Conservation (phyloP, 1,140 invertebrate species). For the Galleria mellonella region DNA sequence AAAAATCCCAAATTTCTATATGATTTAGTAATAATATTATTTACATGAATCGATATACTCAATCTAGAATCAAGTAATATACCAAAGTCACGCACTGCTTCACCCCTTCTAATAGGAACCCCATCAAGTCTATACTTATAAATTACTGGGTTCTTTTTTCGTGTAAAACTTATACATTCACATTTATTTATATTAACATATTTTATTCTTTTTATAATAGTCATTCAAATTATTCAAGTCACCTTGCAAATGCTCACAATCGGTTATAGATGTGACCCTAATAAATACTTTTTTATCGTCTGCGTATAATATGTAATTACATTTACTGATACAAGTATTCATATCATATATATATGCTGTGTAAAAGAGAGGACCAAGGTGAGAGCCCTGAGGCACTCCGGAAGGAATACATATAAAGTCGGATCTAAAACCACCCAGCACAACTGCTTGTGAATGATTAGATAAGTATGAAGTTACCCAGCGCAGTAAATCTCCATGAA, state of each 20-base stretch:
- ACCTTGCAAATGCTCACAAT: not conserved
- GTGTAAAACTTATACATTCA: not conserved
- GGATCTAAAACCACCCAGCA: no score
- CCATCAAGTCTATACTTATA: not conserved
- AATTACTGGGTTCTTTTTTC: not conserved
- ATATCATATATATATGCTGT: not conserved
- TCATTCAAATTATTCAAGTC: not conserved
- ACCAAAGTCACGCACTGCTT: no score
- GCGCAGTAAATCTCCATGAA: slow-evolving; percentile 2
- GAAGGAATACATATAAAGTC: no score
- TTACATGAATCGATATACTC: no score
- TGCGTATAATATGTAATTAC: not conserved
- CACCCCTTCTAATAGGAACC: not conserved
- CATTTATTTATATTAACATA: not conserved
- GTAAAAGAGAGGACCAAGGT: no score
- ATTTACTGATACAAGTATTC: not conserved
- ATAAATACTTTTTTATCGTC: slow-evolving; percentile 3
- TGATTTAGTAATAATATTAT: no score
- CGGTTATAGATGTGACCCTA: not conserved
- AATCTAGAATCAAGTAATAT: no score
- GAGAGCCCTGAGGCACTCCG: no score
- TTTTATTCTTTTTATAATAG: not conserved
- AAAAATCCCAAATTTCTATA: no score
- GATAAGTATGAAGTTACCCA: no score
- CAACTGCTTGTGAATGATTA: no score